These are phyloP conservation scores for Adoxophyes honmai DNA, from an alignment of 1,140 invertebrate species.

Conservation along the genomic window DNA sequence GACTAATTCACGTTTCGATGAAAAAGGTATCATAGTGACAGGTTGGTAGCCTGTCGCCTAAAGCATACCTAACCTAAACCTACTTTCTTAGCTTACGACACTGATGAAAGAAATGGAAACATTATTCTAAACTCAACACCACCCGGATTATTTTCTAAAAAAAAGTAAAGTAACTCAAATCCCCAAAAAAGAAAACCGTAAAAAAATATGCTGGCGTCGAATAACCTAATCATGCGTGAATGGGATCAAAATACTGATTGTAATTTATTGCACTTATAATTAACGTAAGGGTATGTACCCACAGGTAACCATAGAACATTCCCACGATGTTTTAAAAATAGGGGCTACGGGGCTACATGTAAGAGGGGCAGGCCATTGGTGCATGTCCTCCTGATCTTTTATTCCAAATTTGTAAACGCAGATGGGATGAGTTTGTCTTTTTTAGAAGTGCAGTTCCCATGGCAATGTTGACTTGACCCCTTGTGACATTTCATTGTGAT, in stretches of 20 bases:
- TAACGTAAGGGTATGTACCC: conserved; percentile 44
- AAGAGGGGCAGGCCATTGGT: conserved; percentile 36
- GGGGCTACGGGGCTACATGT: too few species aligned
- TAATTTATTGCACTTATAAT: conserved; percentile 58
- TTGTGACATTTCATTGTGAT: conserved; percentile 18
- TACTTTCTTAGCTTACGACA: too few species aligned
- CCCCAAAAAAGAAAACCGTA: background rate
- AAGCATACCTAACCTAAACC: too few species aligned
- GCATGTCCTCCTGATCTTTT: conserved; percentile 39
- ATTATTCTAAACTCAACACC: too few species aligned
- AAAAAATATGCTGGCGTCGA: conserved; percentile 21
- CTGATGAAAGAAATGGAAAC: too few species aligned
- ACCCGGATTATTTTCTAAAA: too few species aligned
- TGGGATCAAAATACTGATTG: conserved; percentile 55
- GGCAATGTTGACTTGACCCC: conserved; percentile 24
- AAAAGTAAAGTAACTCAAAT: too few species aligned
- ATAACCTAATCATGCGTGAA: conserved; percentile 45
- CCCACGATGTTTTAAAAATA: conserved; percentile 48
- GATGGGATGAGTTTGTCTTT: conserved; percentile 37
- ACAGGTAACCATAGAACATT: conserved; percentile 47
- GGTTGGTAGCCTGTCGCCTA: too few species aligned
- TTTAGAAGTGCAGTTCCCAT: conserved; percentile 39
- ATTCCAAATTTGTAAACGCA: conserved; percentile 44
- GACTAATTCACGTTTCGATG: too few species aligned
- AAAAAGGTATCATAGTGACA: too few species aligned